phyloP scores from a whole-genome alignment of 2,888 invertebrate species.

The Netelia inedita region DNA sequence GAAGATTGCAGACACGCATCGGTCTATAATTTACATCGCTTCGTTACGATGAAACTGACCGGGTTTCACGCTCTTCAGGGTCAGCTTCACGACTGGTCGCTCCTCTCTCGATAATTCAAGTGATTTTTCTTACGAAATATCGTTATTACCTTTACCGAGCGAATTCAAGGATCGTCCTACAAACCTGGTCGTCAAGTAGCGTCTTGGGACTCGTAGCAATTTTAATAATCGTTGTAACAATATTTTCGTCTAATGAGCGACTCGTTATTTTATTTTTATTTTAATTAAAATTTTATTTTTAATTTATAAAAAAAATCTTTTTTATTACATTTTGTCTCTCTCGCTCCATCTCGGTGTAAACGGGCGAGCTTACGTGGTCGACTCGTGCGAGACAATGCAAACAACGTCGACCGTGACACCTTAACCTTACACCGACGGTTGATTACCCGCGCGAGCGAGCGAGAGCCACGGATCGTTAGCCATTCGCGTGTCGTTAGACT shows the following conservation, averaged over 20 bases:
- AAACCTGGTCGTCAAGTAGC: not conserved
- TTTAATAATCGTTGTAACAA: slow-evolving; percentile 35
- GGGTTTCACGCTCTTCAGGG: not conserved
- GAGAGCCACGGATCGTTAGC: slow-evolving; percentile 67
- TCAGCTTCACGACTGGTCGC: not conserved
- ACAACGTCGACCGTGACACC: slow-evolving; percentile 82
- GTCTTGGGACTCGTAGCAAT: not conserved
- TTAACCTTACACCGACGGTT: slow-evolving; percentile 80
- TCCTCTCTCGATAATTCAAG: not conserved
- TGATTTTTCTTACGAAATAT: not conserved
- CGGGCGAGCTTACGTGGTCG: not conserved
- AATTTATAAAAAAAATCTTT: not conserved
- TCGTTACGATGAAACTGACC: slow-evolving; percentile 5
- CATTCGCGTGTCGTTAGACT: slow-evolving; percentile 73
- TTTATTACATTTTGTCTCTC: slow-evolving; percentile 7
- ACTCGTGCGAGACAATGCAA: slow-evolving; percentile 72
- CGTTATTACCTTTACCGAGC: not conserved
- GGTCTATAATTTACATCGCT: slow-evolving; percentile 36
- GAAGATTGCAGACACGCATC: slow-evolving; percentile 27
- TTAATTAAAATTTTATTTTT: slow-evolving; percentile 14
- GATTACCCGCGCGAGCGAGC: slow-evolving; percentile 72
- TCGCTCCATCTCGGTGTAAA: not conserved
- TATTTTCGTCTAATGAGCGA: slow-evolving; percentile 40
- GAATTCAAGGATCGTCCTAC: slow-evolving; percentile 4
- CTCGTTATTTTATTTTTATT: slow-evolving; percentile 33